Evolutionary conservation across 2,113 vertebrate genomes (phyloP).

Genomic region (Oryzias curvinotus): DNA sequence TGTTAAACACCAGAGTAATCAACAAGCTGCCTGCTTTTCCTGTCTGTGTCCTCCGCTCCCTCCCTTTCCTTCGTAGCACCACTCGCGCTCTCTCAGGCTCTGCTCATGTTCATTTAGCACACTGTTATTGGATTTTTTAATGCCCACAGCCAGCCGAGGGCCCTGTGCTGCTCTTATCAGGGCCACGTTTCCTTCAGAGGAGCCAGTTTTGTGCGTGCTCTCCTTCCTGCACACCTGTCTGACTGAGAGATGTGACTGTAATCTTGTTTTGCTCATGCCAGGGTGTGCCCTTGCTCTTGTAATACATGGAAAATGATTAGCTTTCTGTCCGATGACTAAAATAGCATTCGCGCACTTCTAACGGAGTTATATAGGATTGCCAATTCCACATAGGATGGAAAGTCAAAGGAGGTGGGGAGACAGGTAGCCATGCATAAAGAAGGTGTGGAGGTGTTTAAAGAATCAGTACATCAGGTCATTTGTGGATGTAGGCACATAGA

Average conservation of each 20-base stretch:
- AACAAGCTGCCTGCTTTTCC: slow-evolving; percentile 62
- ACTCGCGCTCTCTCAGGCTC: slow-evolving; percentile 32
- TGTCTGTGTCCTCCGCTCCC: slow-evolving; percentile 47
- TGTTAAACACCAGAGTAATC: slow-evolving; percentile 75
- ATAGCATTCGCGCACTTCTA: slow-evolving; percentile 15
- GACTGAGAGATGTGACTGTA: slow-evolving; percentile 11
- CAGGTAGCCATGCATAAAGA: background rate
- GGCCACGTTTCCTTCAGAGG: slow-evolving; percentile 60
- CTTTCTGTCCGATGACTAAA: slow-evolving; percentile 42
- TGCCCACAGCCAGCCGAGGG: slow-evolving; percentile 45
- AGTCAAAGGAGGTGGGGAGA: background rate
- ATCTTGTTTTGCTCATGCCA: slow-evolving; percentile 6
- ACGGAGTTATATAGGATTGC: slow-evolving; percentile 13
- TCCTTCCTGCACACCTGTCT: slow-evolving; percentile 35
- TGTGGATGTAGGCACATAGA: too few species aligned
- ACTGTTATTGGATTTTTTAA: slow-evolving; percentile 70
- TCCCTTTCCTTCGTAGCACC: slow-evolving; percentile 15
- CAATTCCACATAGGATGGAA: background rate
- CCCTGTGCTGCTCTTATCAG: slow-evolving; percentile 41
- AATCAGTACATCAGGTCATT: too few species aligned
- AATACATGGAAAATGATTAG: slow-evolving; percentile 40
- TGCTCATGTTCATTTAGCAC: slow-evolving; percentile 60
- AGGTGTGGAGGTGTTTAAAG: too few species aligned
- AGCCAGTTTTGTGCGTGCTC: slow-evolving; percentile 48
- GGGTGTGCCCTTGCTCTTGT: slow-evolving; percentile 20